Percentiles rank a stretch among this genome's conserved stretches.
Conservation (phyloP, 2,797 vertebrate genomes). For the Chelonia mydas region DNA sequence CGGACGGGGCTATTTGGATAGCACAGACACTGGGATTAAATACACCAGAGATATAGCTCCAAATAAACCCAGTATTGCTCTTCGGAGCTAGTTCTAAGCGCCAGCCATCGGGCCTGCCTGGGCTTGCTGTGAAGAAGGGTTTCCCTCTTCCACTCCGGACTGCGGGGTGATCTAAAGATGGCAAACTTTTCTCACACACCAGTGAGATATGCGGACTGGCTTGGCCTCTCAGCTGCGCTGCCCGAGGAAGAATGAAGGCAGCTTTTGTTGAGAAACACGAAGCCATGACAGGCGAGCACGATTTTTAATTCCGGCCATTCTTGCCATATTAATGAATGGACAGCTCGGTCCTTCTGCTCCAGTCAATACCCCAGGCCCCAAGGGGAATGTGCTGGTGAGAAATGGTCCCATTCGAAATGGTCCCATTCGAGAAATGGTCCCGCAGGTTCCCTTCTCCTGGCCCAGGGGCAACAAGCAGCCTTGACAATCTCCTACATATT, state of each 20-base stretch:
- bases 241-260: background rate
- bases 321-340: background rate
- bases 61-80: too few relatives aligned
- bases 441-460: background rate
- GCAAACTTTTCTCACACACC: background rate
- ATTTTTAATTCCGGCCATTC: background rate
- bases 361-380: too few relatives aligned
- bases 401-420: accelerated
- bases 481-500: background rate
- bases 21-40: too few relatives aligned
- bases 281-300: background rate
- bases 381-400: background rate
- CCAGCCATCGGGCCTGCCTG: too few relatives aligned
- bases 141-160: too few relatives aligned
- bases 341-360: background rate
- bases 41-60: too few relatives aligned
- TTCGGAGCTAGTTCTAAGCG: background rate
- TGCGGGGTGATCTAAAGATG: background rate
- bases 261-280: background rate
- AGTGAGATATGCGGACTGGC: background rate
- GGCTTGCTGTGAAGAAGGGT: background rate
- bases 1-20: background rate
- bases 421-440: too few relatives aligned
- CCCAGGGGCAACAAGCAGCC: background rate
- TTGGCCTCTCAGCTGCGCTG: background rate